These are phyloP conservation scores for Xiphydria camelus DNA, from an alignment of 2,888 invertebrate genomes.

Conservation along the genomic window DNA sequence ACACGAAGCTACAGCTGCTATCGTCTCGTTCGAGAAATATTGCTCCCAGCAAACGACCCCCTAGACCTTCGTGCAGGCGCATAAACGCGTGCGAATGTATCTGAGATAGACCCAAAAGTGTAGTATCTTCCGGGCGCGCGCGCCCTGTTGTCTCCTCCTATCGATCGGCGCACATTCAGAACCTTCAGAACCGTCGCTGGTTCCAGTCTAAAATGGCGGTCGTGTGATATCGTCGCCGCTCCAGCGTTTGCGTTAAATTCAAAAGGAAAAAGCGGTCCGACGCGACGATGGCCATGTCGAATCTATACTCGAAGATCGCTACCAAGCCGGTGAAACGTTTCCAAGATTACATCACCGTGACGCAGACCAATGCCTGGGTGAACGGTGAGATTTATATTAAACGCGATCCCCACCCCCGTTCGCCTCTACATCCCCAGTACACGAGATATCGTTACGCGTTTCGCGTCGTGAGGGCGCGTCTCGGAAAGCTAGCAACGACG, in stretches of 20 bases:
- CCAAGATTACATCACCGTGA: conserved; percentile 74
- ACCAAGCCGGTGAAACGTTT: conserved; percentile 76
- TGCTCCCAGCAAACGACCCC: not conserved
- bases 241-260: conserved; percentile 20
- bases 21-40: too few species aligned
- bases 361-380: conserved; percentile 85
- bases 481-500: too few species aligned
- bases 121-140: conserved; percentile 25
- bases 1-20: too few species aligned
- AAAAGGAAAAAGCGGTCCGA: conserved; percentile 19
- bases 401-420: too few species aligned
- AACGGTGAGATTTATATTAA: conserved; percentile 76
- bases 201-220: conserved; percentile 40
- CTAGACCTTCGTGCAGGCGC: too few species aligned
- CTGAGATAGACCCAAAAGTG: not conserved
- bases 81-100: too few species aligned
- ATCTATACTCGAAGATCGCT: conserved; percentile 75
- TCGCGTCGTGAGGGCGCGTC: too few species aligned
- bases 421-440: too few species aligned
- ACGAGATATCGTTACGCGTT: too few species aligned
- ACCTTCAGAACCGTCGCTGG: conserved; percentile 12
- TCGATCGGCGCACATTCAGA: conserved; percentile 50
- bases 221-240: conserved; percentile 20
- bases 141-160: conserved; percentile 33
- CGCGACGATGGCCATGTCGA: conserved; percentile 69